Percentiles rank a stretch among this genome's conserved stretches.
Evolutionary conservation across 1,140 invertebrate species (phyloP).

Genomic region (Armadillidium nasatum): DNA sequence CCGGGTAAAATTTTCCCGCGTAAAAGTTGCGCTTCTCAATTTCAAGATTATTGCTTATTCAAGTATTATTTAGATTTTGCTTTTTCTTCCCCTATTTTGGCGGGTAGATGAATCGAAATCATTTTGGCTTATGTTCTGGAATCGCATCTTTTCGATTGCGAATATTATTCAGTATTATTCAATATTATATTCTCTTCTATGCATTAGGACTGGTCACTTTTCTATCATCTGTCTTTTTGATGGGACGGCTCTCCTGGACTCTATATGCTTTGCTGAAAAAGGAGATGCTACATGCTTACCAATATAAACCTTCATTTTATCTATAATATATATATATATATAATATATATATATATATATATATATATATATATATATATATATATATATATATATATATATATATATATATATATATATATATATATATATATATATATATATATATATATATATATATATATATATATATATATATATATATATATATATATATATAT

Average conservation of each 20-base stretch:
- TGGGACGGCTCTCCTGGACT: background rate
- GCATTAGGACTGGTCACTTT: background rate
- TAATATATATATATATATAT: background rate
- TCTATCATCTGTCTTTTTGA: background rate
- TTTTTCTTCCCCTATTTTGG: background rate
- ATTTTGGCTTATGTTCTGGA: background rate
- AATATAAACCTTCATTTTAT: no score
- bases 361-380: background rate
- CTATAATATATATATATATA: no score
- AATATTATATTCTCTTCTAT: background rate
- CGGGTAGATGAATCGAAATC: background rate
- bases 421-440: background rate
- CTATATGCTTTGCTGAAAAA: no score
- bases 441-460: no score
- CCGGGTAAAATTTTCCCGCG: background rate
- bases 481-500: no score
- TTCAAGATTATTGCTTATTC: background rate
- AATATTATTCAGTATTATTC: background rate
- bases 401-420: slow-evolving; percentile 6
- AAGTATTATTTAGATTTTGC: background rate
- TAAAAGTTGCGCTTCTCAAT: no score
- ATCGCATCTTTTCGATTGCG: background rate
- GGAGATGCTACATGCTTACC: background rate
- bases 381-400: background rate
- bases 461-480: no score